Evolutionary conservation across 2,888 invertebrate genomes (phyloP).

Genomic region (Parnassius glacialis): DNA sequence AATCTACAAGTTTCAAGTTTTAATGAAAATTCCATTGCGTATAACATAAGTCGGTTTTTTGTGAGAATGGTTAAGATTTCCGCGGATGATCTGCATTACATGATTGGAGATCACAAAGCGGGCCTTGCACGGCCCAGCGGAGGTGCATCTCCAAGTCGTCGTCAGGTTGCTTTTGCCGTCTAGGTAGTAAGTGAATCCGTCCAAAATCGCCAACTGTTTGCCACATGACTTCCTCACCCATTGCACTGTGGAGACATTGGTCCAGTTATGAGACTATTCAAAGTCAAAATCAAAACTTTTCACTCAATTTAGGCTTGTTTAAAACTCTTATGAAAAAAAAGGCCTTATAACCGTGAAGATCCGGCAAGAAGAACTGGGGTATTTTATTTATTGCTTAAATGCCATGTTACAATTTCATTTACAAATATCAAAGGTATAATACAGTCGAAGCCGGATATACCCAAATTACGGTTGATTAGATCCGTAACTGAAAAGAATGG

Average conservation of each 20-base stretch:
- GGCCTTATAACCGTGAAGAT: too few relatives aligned
- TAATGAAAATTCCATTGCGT: conserved; percentile 23
- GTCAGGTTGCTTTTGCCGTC: conserved; percentile 26
- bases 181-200: conserved; percentile 40
- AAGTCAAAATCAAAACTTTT: too few relatives aligned
- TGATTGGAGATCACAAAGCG: conserved; percentile 29
- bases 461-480: too few relatives aligned
- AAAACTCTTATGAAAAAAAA: too few relatives aligned
- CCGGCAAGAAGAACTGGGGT: too few relatives aligned
- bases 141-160: conserved; percentile 38
- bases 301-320: too few relatives aligned
- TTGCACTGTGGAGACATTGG: conserved; percentile 5
- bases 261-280: too few relatives aligned
- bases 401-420: too few relatives aligned
- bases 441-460: too few relatives aligned
- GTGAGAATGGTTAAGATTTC: conserved; percentile 31
- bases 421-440: too few relatives aligned
- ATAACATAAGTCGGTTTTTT: conserved; percentile 29
- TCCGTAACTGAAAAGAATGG: too few relatives aligned
- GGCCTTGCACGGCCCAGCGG: conserved; percentile 31
- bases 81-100: conserved; percentile 22
- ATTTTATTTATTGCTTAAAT: too few relatives aligned
- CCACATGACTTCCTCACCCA: conserved; percentile 23
- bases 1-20: background rate
- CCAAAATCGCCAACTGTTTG: conserved; percentile 27